Conservation (phyloP, 2,113 vertebrate species). For the Odontophorus gujanensis region DNA sequence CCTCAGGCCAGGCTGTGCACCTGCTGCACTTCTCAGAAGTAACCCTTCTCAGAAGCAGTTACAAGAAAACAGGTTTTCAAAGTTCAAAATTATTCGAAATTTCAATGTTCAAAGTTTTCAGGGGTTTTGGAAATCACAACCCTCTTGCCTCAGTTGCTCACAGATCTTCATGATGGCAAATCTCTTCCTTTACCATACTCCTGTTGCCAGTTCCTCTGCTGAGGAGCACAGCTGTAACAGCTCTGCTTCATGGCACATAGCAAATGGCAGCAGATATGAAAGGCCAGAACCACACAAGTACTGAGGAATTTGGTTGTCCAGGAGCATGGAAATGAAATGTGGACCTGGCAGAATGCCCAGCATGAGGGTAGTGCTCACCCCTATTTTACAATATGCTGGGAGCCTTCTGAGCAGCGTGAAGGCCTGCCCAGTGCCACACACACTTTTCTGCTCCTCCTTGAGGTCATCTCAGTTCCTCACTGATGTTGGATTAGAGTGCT, state of each 20-base stretch:
- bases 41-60: background rate
- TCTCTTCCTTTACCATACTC: background rate
- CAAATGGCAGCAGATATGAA: background rate
- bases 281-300: background rate
- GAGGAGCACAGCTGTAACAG: background rate
- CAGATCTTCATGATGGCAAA: background rate
- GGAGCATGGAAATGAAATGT: background rate
- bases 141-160: rapidly evolving
- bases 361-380: background rate
- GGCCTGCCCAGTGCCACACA: background rate
- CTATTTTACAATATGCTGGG: rapidly evolving
- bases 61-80: background rate
- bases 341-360: background rate
- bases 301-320: background rate
- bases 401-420: background rate
- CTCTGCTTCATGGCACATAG: background rate
- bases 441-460: background rate
- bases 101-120: background rate
- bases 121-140: background rate
- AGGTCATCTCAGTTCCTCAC: background rate
- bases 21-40: background rate
- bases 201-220: background rate
- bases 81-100: too few relatives aligned
- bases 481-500: background rate
- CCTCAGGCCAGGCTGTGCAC: background rate